phyloP scores from a whole-genome alignment of 2,888 invertebrate species.

The Yponomeuta cagnagella region DNA sequence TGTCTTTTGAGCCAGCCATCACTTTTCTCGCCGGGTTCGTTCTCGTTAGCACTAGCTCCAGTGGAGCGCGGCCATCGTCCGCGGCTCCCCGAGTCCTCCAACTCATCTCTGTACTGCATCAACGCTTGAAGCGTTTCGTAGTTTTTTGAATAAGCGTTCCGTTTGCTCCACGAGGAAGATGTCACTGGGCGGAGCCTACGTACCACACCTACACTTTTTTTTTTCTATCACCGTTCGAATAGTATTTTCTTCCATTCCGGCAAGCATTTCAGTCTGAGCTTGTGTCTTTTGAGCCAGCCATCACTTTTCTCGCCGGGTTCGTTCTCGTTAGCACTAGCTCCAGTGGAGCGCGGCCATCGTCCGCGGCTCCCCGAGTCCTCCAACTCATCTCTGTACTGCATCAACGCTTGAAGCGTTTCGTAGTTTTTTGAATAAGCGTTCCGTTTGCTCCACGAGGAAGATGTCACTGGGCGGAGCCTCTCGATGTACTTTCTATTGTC shows the following conservation, averaged over 20 bases:
- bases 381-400: conserved; percentile 28
- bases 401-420: conserved; percentile 10
- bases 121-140: conserved; percentile 9
- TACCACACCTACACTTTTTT: too few relatives aligned
- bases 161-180: not conserved
- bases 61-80: not conserved
- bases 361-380: conserved; percentile 13
- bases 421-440: not conserved
- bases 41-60: too few relatives aligned
- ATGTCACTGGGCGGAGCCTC: not conserved
- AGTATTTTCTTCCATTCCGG: conserved; percentile 40
- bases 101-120: conserved; percentile 26
- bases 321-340: too few relatives aligned
- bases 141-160: not conserved
- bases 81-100: conserved; percentile 18
- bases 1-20: conserved; percentile 38
- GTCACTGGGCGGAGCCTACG: not conserved
- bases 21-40: not conserved
- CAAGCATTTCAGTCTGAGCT: conserved; percentile 39
- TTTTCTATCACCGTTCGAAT: conserved; percentile 25
- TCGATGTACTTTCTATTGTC: not conserved
- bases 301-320: not conserved
- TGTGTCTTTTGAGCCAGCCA: conserved; percentile 38
- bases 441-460: not conserved
- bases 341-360: not conserved